phyloP scores from a whole-genome alignment of 2,113 vertebrate genomes.

The Delphinapterus leucas region DNA sequence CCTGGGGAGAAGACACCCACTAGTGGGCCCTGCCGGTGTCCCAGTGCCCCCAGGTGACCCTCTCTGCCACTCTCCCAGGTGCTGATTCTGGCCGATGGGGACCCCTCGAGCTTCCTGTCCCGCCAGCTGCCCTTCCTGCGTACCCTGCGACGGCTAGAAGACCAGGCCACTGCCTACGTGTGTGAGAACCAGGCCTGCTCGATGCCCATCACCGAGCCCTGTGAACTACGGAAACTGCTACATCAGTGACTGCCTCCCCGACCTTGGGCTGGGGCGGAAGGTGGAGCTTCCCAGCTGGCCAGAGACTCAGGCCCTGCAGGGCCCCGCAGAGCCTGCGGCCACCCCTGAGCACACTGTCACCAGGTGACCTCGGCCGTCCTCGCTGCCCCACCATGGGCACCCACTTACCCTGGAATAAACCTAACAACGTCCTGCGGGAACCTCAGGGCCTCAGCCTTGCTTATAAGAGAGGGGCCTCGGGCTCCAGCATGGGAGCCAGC shows the following conservation, averaged over 20 bases:
- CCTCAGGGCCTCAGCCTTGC: neutral
- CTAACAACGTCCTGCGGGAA: conserved; percentile 30
- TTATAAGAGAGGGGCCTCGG: neutral
- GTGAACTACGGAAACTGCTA: conserved; percentile 87
- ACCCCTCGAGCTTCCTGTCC: conserved; percentile 86
- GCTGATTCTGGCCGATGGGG: conserved; percentile 88
- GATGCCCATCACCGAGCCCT: conserved; percentile 88
- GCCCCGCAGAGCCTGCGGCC: neutral
- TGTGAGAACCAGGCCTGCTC: conserved; percentile 92
- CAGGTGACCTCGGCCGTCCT: neutral
- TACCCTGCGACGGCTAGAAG: conserved; percentile 84
- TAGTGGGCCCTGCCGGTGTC: neutral
- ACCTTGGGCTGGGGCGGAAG: neutral
- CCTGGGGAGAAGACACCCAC: neutral
- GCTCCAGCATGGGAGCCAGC: neutral
- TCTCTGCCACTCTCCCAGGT: conserved; percentile 82
- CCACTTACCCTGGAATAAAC: conserved; percentile 67
- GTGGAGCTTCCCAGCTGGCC: neutral
- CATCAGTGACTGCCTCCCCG: conserved; percentile 59
- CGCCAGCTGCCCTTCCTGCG: conserved; percentile 88
- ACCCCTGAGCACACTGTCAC: neutral
- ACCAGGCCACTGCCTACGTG: conserved; percentile 89
- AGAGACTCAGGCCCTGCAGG: neutral
- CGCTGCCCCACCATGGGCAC: neutral
- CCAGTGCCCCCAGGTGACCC: neutral